Base-by-base conservation (phyloP, 2,113 vertebrate species). In the Fulica atra region DNA sequence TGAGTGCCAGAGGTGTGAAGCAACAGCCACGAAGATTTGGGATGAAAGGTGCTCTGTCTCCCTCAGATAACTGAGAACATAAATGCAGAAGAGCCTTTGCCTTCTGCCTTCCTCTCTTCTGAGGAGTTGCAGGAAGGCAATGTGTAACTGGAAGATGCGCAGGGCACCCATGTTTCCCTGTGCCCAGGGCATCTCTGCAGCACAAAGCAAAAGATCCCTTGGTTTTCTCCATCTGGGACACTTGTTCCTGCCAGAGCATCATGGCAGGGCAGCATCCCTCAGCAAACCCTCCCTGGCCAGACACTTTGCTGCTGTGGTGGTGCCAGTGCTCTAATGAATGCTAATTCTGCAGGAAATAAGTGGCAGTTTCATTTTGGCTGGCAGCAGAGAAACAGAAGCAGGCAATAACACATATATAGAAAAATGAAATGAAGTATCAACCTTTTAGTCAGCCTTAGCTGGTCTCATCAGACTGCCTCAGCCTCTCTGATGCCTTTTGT, bases 21-120 rank as follows among this genome's bases (percentile, higher is more conserved):
- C 1, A 5, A n/a, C 36, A 82, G 26, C 24, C 7, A 2, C 0
- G 0, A 38, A 77, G 33, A 7, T 59, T 12, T 59, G 68, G n/a
- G 57, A 65, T 53, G 50, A 70, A 29, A 94, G 50, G 28, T 70
- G 16, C 31, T 53, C 61, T 70, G 23, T 36, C 21, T 86, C 26
- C 60, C 31, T 71, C 5, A 36, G 5, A 36, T 40, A 86, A 69
- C 6, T 0, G 1, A 72, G 36, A 50, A 54, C 0, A 2, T 25
- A 60, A 60, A 42, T 38, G 59, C 63, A 46, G n/a, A 71, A 61
- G 12, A 79, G 10, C 26, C 53, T 63, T 79, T 88, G 72, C 33
- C 24, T 68, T 54, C 48, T 59, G 44, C 13, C 29, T 61, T 40
- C 46, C 15, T 33, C 19, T 81, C 38, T 76, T 13, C 33, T 14